These are phyloP conservation scores for Cerastoderma edule DNA, from an alignment of 2,888 invertebrate species.

Conservation along the genomic window DNA sequence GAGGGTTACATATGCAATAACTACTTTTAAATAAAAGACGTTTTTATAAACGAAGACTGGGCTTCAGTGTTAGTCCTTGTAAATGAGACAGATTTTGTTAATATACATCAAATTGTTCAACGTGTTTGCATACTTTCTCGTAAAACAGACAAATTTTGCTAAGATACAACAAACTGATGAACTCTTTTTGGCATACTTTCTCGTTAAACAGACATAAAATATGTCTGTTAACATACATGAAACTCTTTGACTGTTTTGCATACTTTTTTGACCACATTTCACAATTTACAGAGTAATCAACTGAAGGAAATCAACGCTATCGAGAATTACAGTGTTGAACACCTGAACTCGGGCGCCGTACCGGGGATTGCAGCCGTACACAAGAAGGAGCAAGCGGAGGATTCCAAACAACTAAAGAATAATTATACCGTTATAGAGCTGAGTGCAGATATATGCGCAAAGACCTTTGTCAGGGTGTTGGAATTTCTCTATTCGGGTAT, in stretches of 20 bases:
- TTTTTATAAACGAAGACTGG: too few species aligned
- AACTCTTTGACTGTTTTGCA: too few species aligned
- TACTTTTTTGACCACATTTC: too few species aligned
- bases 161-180: too few species aligned
- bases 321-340: slow-evolving; percentile 64
- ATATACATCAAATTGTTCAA: too few species aligned
- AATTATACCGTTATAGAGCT: slow-evolving; percentile 68
- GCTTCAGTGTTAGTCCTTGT: too few species aligned
- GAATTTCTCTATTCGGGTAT: slow-evolving; percentile 81
- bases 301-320: slow-evolving; percentile 62
- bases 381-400: slow-evolving; percentile 22
- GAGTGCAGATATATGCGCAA: slow-evolving; percentile 72
- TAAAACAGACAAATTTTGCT: too few species aligned
- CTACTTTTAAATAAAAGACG: slow-evolving; percentile 72
- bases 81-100: too few species aligned
- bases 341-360: slow-evolving; percentile 73
- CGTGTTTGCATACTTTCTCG: too few species aligned
- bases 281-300: slow-evolving; percentile 69
- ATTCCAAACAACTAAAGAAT: slow-evolving; percentile 35
- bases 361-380: slow-evolving; percentile 68
- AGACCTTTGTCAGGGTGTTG: slow-evolving; percentile 75
- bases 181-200: too few species aligned
- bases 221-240: too few species aligned
- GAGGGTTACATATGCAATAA: slow-evolving; percentile 35
- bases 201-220: too few species aligned